A percentile compares a stretch with the other conserved stretches of the same genome.
These are phyloP conservation scores for Drosophila burlai DNA, from an alignment of 1,140 invertebrate species.

Conservation along the genomic window DNA sequence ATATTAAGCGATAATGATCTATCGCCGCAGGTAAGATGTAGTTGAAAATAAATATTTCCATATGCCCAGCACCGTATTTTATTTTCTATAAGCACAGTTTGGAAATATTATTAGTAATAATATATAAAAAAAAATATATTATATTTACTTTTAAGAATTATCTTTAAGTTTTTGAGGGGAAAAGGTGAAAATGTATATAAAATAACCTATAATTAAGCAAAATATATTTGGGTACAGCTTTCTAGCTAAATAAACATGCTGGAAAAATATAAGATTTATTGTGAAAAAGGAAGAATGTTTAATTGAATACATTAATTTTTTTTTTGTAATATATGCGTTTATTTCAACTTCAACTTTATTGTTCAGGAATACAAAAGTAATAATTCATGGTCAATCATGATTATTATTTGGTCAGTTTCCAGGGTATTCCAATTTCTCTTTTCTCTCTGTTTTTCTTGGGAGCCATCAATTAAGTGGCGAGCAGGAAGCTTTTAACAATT, in stretches of 20 bases:
- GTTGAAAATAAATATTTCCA: conserved; percentile 7
- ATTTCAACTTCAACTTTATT: neutral
- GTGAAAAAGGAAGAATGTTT: neutral
- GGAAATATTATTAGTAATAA: neutral
- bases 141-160: neutral
- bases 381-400: neutral
- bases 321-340: no score
- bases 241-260: neutral
- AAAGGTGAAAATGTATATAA: neutral
- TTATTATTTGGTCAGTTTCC: neutral
- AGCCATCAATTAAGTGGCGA: conserved; percentile 24
- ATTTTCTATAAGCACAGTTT: conserved; percentile 6
- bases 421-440: conserved; percentile 11
- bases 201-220: neutral
- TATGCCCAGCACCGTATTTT: conserved; percentile 20
- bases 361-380: neutral
- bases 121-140: neutral
- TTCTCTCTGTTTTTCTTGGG: neutral
- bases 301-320: neutral
- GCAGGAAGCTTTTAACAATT: conserved; percentile 41
- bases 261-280: neutral
- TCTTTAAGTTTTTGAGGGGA: neutral
- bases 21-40: conserved; percentile 40
- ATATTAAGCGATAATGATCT: conserved; percentile 13
- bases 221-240: neutral